A percentile compares a stretch with the other conserved stretches of the same genome.
Conservation (phyloP, 2,797 vertebrate genomes). For the Tauraco hartlaubi region DNA sequence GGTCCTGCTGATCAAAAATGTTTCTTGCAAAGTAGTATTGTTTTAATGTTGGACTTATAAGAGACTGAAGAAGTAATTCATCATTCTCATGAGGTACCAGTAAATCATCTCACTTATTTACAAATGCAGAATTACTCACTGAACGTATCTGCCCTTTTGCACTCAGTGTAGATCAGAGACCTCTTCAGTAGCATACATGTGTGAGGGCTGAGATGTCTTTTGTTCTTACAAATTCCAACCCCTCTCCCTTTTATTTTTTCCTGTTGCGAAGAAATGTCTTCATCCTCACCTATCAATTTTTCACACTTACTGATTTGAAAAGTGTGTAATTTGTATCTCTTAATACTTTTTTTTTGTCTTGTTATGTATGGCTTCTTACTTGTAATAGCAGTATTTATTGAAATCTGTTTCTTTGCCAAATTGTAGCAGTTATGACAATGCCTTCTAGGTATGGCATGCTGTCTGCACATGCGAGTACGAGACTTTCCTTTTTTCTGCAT, state of each 20-base stretch:
- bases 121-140: not conserved
- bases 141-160: not conserved
- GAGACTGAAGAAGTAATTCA: not conserved
- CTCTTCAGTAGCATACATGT: not conserved
- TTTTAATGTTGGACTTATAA: not conserved
- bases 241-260: not conserved
- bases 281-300: not conserved
- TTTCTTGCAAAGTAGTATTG: not conserved
- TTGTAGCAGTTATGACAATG: constrained; percentile 4
- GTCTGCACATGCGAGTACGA: not conserved
- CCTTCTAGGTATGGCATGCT: constrained; percentile 15
- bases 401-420: constrained; percentile 41
- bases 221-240: not conserved
- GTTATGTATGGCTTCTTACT: not conserved
- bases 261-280: not conserved
- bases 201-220: not conserved
- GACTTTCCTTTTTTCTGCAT: not conserved
- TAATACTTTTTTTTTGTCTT: not conserved
- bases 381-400: not conserved
- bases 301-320: not conserved
- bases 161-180: not conserved
- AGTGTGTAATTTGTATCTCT: not conserved
- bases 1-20: not conserved
- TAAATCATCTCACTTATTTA: not conserved
- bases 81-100: not conserved